phyloP scores from a whole-genome alignment of 2,888 invertebrate genomes.

The Ichneumoninae sp. region DNA sequence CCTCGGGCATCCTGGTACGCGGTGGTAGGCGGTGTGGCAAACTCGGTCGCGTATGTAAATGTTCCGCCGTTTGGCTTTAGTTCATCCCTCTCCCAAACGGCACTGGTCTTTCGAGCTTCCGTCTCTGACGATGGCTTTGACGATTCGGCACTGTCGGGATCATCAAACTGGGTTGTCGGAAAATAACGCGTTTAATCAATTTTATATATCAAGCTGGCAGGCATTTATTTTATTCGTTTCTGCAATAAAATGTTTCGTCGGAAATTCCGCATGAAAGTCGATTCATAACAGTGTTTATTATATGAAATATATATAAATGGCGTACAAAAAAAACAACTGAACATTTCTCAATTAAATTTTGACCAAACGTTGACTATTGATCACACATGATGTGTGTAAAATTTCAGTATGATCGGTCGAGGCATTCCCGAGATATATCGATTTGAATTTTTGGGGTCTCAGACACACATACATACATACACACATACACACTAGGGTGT shows the following conservation, averaged over 20 bases:
- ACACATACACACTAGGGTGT: no score
- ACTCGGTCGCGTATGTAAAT: conserved; percentile 35
- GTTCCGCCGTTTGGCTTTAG: conserved; percentile 19
- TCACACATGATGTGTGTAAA: no score
- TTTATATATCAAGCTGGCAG: not conserved
- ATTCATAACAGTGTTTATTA: not conserved
- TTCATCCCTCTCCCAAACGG: conserved; percentile 20
- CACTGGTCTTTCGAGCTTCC: conserved; percentile 1
- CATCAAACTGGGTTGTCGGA: not conserved
- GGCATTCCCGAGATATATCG: no score
- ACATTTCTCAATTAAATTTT: no score
- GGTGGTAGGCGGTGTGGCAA: not conserved
- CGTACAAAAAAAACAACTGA: no score
- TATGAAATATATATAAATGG: not conserved
- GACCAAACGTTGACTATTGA: no score
- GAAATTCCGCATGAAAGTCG: no score
- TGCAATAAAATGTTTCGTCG: no score
- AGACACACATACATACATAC: no score
- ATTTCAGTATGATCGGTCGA: no score
- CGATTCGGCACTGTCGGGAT: not conserved
- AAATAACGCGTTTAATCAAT: not conserved
- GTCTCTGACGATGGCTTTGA: not conserved
- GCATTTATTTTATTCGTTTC: no score
- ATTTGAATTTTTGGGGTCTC: no score
- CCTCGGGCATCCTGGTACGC: conserved; percentile 16